phyloP scores from a whole-genome alignment of 35 echinoderm and acorn worm genomes.

The Nesometra sesokonis region DNA sequence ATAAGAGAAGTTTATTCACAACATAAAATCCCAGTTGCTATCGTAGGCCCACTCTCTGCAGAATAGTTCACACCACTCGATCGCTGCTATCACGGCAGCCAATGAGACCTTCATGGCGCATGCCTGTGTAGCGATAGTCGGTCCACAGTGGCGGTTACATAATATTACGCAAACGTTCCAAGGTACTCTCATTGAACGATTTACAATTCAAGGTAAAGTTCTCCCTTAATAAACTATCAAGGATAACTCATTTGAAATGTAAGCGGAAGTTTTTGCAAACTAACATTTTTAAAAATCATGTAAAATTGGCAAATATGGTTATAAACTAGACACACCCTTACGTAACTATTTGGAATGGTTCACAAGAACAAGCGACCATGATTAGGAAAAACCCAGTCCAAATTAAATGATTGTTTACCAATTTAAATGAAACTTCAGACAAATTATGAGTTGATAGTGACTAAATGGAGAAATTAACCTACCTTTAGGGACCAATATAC shows the following conservation, averaged over 20 bases:
- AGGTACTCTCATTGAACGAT: conserved; percentile 7
- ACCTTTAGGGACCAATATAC: neutral
- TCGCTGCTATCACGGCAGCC: neutral
- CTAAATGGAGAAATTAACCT: neutral
- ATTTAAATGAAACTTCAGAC: neutral
- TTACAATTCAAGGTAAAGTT: neutral
- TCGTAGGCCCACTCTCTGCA: neutral
- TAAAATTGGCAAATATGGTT: neutral
- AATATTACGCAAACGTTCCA: neutral
- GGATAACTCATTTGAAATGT: neutral
- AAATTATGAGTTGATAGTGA: neutral
- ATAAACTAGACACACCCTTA: conserved; percentile 48
- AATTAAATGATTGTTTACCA: neutral
- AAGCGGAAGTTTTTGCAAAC: neutral
- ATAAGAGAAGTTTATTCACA: too few species aligned
- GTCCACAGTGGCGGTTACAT: neutral
- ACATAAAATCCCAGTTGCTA: neutral
- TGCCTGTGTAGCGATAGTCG: neutral
- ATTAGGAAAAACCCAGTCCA: neutral
- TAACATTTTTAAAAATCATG: neutral
- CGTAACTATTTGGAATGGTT: conserved; percentile 50
- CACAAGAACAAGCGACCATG: conserved; percentile 16
- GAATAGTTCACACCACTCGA: neutral
- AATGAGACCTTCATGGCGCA: neutral
- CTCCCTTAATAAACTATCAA: neutral